Conservation (phyloP, 2,113 vertebrate genomes). For the Hemicordylus capensis region DNA sequence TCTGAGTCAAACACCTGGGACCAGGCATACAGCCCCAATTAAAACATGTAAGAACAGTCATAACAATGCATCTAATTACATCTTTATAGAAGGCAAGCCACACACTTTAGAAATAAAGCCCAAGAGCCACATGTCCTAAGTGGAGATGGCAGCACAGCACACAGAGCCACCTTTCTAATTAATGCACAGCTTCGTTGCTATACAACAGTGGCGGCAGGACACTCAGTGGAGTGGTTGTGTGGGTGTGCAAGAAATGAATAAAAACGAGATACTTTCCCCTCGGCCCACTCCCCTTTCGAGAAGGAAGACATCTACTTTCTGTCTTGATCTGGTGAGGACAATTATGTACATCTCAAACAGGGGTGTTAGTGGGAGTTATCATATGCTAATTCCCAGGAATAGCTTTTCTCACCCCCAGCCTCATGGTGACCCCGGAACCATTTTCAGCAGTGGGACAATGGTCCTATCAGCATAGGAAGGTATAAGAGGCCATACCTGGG, state of each 20-base stretch:
- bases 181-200: slow-evolving; percentile 29
- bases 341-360: no score
- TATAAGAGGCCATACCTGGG: background rate
- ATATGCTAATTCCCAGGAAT: slow-evolving; percentile 37
- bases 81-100: background rate
- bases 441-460: background rate
- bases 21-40: background rate
- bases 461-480: no score
- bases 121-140: slow-evolving; percentile 22
- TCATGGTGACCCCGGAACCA: background rate
- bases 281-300: no score
- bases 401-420: slow-evolving; percentile 38
- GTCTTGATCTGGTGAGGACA: no score
- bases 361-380: background rate
- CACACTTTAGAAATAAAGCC: background rate
- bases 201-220: slow-evolving; percentile 21
- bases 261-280: background rate
- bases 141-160: slow-evolving; percentile 22
- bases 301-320: no score
- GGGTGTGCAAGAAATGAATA: slow-evolving; percentile 35
- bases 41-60: slow-evolving; percentile 20
- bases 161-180: slow-evolving; percentile 37
- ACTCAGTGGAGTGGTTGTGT: slow-evolving; percentile 40
- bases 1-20: slow-evolving; percentile 16
- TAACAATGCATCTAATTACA: slow-evolving; percentile 43